Percentiles rank a stretch among this genome's conserved stretches.
Evolutionary conservation across 2,888 invertebrate species (phyloP).

Genomic region (Trichopria drosophilae): DNA sequence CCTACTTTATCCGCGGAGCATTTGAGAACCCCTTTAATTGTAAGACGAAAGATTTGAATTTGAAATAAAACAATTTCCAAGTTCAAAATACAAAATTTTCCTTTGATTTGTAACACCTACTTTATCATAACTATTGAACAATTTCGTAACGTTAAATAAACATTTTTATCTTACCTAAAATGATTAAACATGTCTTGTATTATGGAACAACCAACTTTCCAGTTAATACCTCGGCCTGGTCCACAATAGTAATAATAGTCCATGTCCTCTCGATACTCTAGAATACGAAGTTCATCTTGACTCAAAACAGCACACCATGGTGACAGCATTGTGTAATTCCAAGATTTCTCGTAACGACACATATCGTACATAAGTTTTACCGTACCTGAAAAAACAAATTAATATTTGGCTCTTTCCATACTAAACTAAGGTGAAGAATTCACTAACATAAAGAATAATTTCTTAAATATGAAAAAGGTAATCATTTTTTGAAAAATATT

Average conservation of each 20-base stretch:
- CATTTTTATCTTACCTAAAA: slow-evolving; percentile 64
- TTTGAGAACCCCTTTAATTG: too few species aligned
- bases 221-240: slow-evolving; percentile 67
- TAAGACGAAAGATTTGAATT: too few species aligned
- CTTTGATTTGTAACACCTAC: slow-evolving; percentile 67
- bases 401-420: background rate
- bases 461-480: too few species aligned
- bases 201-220: slow-evolving; percentile 68
- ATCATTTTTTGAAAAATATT: too few species aligned
- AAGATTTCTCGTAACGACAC: slow-evolving; percentile 77
- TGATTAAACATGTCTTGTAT: slow-evolving; percentile 70
- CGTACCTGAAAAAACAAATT: background rate
- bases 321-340: slow-evolving; percentile 67
- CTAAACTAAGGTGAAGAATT: too few species aligned
- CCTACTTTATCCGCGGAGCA: too few species aligned
- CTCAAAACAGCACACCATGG: slow-evolving; percentile 77
- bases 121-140: background rate
- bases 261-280: slow-evolving; percentile 76
- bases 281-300: slow-evolving; percentile 66
- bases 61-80: too few species aligned
- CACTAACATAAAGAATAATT: too few species aligned
- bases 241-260: slow-evolving; percentile 72
- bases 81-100: too few species aligned
- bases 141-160: too few species aligned
- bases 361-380: slow-evolving; percentile 77